Evolutionary conservation across 1,140 invertebrate genomes (phyloP).

Genomic region (Dufourea novaeangliae): DNA sequence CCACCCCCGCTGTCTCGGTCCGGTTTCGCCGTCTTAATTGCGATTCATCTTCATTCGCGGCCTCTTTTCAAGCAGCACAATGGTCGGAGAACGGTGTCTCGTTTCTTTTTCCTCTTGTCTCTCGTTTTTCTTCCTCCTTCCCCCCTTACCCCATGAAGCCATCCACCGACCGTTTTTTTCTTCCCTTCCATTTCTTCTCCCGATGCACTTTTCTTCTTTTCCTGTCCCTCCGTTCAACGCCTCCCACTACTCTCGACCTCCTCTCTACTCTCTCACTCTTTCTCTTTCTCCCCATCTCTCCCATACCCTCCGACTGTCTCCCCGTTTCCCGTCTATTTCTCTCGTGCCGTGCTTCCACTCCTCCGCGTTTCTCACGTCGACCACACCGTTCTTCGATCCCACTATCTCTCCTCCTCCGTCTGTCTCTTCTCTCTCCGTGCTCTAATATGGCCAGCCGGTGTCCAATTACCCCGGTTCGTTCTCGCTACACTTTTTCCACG

Average conservation of each 20-base stretch:
- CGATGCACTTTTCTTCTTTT: neutral
- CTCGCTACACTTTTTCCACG: conserved; percentile 59
- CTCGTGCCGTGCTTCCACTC: conserved; percentile 21
- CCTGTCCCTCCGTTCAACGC: neutral
- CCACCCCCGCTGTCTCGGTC: neutral
- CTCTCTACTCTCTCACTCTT: conserved; percentile 13
- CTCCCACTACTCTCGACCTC: neutral
- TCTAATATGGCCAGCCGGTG: conserved; percentile 80
- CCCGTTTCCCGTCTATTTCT: conserved; percentile 28
- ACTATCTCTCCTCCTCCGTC: conserved; percentile 59
- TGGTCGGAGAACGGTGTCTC: neutral
- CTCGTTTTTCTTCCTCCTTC: neutral
- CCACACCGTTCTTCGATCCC: conserved; percentile 39
- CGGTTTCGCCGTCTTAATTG: conserved; percentile 10
- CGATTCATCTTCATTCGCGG: conserved; percentile 12
- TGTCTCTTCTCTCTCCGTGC: conserved; percentile 67
- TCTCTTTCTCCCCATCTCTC: neutral
- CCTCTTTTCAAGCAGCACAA: neutral
- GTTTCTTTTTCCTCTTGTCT: neutral
- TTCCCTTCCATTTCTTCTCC: neutral
- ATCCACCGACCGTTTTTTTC: neutral
- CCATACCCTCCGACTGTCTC: neutral
- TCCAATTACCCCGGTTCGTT: conserved; percentile 78
- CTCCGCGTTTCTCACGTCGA: conserved; percentile 23
- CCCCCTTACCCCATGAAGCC: neutral